phyloP scores from a whole-genome alignment of 2,888 invertebrate genomes.

The Meiosimyza platycephala region DNA sequence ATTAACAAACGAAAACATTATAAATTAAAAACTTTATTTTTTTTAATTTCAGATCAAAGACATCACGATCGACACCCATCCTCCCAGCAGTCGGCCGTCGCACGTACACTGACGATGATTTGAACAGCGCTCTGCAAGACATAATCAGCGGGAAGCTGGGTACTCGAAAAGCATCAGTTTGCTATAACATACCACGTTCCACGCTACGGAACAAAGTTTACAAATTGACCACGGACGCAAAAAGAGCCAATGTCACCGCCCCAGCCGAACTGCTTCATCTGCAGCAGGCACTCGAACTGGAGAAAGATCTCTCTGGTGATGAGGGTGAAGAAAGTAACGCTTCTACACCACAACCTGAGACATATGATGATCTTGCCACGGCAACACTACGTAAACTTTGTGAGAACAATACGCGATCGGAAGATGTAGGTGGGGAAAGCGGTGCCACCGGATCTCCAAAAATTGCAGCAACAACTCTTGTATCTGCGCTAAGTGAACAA shows the following conservation, averaged over 20 bases:
- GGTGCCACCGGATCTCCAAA: conserved; percentile 16
- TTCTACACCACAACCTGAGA: conserved; percentile 62
- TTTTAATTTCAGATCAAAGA: conserved; percentile 18
- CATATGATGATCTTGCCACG: conserved; percentile 47
- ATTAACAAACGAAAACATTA: background rate
- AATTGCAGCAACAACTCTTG: conserved; percentile 1
- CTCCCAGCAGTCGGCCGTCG: conserved; percentile 71
- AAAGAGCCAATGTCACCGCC: conserved; percentile 69
- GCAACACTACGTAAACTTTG: conserved; percentile 55
- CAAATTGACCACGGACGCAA: conserved; percentile 78
- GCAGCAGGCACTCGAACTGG: conserved; percentile 54
- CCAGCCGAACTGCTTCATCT: conserved; percentile 50
- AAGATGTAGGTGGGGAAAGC: conserved; percentile 46
- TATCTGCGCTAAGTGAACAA: conserved; percentile 15
- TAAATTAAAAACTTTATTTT: background rate
- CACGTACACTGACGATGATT: conserved; percentile 95
- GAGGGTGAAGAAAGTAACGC: conserved; percentile 72
- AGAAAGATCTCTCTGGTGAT: conserved; percentile 68
- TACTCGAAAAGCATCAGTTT: conserved; percentile 91
- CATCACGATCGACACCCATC: conserved; percentile 69
- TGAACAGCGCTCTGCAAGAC: conserved; percentile 92
- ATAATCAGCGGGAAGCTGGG: conserved; percentile 94
- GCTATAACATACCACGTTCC: conserved; percentile 96
- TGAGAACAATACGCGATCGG: conserved; percentile 56
- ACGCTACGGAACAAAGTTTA: conserved; percentile 96